These are phyloP conservation scores for Julus scandinavius DNA, from an alignment of 2,888 invertebrate species.

Conservation along the genomic window DNA sequence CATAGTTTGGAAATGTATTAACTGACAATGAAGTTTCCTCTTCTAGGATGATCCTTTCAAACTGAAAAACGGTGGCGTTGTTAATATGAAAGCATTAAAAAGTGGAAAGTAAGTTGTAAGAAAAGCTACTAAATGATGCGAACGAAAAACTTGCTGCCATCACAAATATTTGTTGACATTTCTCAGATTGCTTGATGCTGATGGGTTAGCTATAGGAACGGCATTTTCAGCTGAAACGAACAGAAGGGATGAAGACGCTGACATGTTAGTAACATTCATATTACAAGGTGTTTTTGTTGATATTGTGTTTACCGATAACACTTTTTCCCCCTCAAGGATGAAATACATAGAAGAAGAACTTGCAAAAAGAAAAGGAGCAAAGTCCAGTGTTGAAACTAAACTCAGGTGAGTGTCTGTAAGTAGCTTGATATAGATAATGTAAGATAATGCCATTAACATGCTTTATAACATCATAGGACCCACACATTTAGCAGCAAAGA, in stretches of 20 bases:
- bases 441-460: neutral
- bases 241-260: constrained; percentile 97
- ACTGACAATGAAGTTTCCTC: constrained; percentile 56
- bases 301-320: neutral
- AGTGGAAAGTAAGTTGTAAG: constrained; percentile 72
- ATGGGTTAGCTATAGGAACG: constrained; percentile 82
- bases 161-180: constrained; percentile 54
- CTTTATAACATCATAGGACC: neutral
- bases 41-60: constrained; percentile 78
- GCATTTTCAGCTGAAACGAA: constrained; percentile 98
- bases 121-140: too few relatives aligned
- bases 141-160: neutral
- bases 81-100: constrained; percentile 79
- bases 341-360: constrained; percentile 89
- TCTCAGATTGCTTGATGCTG: constrained; percentile 79
- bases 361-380: constrained; percentile 80
- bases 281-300: too few relatives aligned
- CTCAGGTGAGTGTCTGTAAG: constrained; percentile 11
- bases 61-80: constrained; percentile 85
- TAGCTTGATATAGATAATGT: neutral
- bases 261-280: constrained; percentile 78
- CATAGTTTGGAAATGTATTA: neutral
- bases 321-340: constrained; percentile 68
- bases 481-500: neutral
- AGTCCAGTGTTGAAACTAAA: constrained; percentile 38